Base-by-base conservation (phyloP, 2,888 invertebrate species). In the Gari tellinella region DNA sequence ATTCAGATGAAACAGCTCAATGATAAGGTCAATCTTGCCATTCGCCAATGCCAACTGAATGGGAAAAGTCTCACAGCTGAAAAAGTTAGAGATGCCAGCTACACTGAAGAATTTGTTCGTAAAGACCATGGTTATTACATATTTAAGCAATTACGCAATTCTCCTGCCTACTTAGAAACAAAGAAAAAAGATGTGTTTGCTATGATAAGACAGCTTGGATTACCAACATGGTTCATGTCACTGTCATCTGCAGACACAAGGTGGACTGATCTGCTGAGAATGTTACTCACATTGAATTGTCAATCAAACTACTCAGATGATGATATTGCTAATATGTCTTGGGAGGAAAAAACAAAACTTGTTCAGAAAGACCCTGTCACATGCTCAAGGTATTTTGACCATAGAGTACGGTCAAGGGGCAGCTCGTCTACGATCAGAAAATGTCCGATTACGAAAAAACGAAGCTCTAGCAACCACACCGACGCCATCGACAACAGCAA, bases 61-160 rank as follows among this genome's bases (percentile, higher is more conserved):
- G 63, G 53, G 31, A 53, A 63, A 31, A 52, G 45, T 45, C 17
- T 69, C 5, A 75, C 75, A 40, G 75, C 66, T 43, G 66, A 23
- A 12, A 26, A 70, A 41, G 52, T 45, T 15, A 45, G 26, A 52
- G 37, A 75, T 37, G 15, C 61, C 43, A 14, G 15, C 25, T 37
- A 15, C 23, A 49, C 43, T n/a, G 52, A 65, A 38, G 23, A 41
- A 21, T 88, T 74, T 15, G 64, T 69, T 12, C 43, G 91, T 49
- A 78, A 86, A 82, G 85, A 84, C 48, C 80, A 85, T 53, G 84
- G 87, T 57, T 90, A 90, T 60, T 88, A 88, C 78, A 91, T 86
- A 17, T 77, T 70, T 25, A 41, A 61, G 43, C 58, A 61, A 17
- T 48, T 73, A 7, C 56, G 72, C 43, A 73, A 75, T 52, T 72